A percentile compares a stretch with the other conserved stretches of the same genome.
phyloP scores from a whole-genome alignment of 2,113 vertebrate genomes.

The Microcebus griseorufus region DNA sequence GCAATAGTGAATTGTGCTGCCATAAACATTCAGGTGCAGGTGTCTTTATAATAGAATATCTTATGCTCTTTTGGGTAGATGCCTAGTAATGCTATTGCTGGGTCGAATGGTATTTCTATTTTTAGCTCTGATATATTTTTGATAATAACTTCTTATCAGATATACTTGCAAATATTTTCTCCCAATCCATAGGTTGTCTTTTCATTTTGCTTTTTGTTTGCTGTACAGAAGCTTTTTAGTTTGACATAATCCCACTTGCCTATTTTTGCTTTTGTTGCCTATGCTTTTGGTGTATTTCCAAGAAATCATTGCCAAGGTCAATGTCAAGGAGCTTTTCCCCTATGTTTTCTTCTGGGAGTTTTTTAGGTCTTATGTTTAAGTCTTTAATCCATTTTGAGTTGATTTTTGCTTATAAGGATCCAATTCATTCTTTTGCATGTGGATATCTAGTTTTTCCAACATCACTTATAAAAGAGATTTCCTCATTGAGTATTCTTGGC shows the following conservation, averaged over 20 bases:
- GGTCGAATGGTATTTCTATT: too few relatives aligned
- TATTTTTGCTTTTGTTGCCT: too few relatives aligned
- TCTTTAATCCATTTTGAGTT: neutral
- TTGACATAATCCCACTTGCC: too few relatives aligned
- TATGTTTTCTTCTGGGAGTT: neutral
- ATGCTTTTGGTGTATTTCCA: neutral
- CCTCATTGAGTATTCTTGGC: neutral
- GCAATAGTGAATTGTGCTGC: too few relatives aligned
- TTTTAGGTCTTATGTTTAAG: neutral
- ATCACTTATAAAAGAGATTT: neutral
- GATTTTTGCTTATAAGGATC: neutral
- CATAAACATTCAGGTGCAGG: too few relatives aligned
- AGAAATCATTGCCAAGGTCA: neutral
- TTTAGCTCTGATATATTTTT: neutral
- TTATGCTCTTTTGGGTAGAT: too few relatives aligned
- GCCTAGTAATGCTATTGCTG: too few relatives aligned
- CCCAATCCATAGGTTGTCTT: too few relatives aligned
- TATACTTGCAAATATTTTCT: neutral
- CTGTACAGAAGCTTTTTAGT: too few relatives aligned
- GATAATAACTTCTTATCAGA: neutral
- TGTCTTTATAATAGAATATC: too few relatives aligned
- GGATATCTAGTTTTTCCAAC: neutral
- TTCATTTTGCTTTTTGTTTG: too few relatives aligned
- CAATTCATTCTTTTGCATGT: neutral
- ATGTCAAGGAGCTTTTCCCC: neutral